Evolutionary conservation across 2,797 vertebrate genomes (phyloP).

Genomic region (Enteromius argenteus): DNA sequence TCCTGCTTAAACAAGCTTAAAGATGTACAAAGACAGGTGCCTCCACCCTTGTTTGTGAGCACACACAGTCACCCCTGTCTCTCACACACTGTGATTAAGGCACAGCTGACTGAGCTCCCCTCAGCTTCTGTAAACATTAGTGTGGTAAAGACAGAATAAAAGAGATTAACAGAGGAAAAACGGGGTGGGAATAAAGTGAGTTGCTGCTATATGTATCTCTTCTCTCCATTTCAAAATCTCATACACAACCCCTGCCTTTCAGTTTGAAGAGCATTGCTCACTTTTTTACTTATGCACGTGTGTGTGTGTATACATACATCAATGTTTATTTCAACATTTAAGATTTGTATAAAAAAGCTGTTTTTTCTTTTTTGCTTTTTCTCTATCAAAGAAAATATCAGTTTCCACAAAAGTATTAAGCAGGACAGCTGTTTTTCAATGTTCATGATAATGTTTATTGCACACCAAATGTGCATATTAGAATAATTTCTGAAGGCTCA

Average conservation of each 20-base stretch:
- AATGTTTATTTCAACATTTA: neutral
- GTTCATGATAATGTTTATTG: neutral
- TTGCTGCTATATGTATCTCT: slow-evolving; percentile 41
- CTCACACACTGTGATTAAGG: slow-evolving; percentile 48
- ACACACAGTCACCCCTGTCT: neutral
- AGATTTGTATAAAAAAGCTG: neutral
- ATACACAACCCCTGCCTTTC: neutral
- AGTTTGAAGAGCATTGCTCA: neutral
- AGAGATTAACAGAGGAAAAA: slow-evolving; percentile 43
- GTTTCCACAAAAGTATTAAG: neutral
- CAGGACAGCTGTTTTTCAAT: neutral
- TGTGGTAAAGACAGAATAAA: slow-evolving; percentile 59
- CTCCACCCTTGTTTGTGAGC: slow-evolving; percentile 45
- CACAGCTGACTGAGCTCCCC: slow-evolving; percentile 55
- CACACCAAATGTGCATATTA: neutral
- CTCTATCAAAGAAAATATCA: neutral
- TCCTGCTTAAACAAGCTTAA: slow-evolving; percentile 37
- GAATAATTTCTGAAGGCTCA: neutral
- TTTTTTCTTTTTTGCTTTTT: neutral
- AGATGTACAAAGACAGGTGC: slow-evolving; percentile 51
- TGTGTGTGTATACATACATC: neutral
- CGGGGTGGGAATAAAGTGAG: slow-evolving; percentile 40
- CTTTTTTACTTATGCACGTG: neutral
- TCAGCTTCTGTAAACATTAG: slow-evolving; percentile 57
- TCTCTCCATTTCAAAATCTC: neutral